Base-by-base conservation (phyloP, 2,113 vertebrate species). In the Tyto alba region DNA sequence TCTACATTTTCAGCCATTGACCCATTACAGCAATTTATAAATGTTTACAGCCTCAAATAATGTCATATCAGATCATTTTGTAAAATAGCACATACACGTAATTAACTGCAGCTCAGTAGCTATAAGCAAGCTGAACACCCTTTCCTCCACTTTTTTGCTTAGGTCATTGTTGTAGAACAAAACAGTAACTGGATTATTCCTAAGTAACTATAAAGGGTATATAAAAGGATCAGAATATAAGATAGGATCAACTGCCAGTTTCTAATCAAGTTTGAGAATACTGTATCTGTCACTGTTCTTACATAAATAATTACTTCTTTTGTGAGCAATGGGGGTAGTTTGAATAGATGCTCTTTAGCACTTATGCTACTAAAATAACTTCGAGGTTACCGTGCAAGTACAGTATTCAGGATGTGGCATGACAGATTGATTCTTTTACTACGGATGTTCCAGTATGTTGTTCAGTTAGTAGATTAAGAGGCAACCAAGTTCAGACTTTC, bases 391-490 rank as follows among this genome's bases (percentile, higher is more conserved):
- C 52, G 21, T 48, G 32, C 41, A 52, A 91, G 45, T 16, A 63
- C 4, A n/a, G 59, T 3, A 13, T 13, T 85, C 69, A 93, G 74
- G 79, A 94, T 89, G 88, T n/a, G 85, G 91, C 81, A 89, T 29
- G 13, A 74, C 32, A 91, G 85, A 96, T 84, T 75, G 89, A 80
- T 90, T 92, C 87, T 85, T 53, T 79, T 77, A 63, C 38, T 91
- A 88, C 1, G 1, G 81, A 90, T 73, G 68, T 89, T 93, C 71
- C 77, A 84, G 55, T 52, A 66, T 3, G 5, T 38, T 80, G 43
- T 38, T 92, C 63, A 95, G 50, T 84, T 52, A 63, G 66, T 29
- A 78, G 78, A 93, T 80, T 89, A 94, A 95, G 11, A 89, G 50
- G 78, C 75, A 89, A 92, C 36, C 57, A 77, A 90, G 79, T 52